Evolutionary conservation across 2,113 vertebrate genomes (phyloP).

Genomic region (Seriola aureovittata): DNA sequence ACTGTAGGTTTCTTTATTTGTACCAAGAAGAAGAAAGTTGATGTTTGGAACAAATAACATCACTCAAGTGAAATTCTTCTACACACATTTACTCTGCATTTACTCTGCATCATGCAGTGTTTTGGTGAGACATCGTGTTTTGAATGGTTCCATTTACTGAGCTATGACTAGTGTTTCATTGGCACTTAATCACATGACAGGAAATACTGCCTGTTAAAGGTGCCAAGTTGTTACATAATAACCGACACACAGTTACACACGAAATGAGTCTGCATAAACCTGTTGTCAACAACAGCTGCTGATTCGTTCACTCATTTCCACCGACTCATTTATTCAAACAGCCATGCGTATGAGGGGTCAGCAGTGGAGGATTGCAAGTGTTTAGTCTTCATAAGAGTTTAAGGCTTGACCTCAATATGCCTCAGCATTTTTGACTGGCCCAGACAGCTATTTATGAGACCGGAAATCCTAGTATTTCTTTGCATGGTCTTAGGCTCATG

Average conservation of each 20-base stretch:
- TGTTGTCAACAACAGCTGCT: background rate
- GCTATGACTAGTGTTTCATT: background rate
- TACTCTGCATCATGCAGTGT: background rate
- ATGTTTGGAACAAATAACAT: background rate
- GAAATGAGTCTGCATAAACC: background rate
- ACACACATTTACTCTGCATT: background rate
- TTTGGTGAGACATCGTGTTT: background rate
- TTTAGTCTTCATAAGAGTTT: conserved; percentile 25
- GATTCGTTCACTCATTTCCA: conserved; percentile 14
- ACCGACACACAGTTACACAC: background rate
- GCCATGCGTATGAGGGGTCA: background rate
- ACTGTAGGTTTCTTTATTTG: background rate
- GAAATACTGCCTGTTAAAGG: background rate
- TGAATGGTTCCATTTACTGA: background rate
- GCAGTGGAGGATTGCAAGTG: conserved; percentile 7
- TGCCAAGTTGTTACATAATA: background rate
- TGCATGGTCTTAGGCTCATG: background rate
- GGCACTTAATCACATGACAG: background rate
- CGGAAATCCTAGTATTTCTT: conserved; percentile 4
- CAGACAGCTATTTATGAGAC: conserved; percentile 36
- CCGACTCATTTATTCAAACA: background rate
- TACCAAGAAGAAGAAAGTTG: background rate
- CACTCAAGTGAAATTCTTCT: background rate
- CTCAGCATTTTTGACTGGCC: conserved; percentile 6
- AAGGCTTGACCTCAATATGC: conserved; percentile 50